Base-by-base conservation (phyloP, 2,888 invertebrate species). In the Orthonychiurus folsomi region DNA sequence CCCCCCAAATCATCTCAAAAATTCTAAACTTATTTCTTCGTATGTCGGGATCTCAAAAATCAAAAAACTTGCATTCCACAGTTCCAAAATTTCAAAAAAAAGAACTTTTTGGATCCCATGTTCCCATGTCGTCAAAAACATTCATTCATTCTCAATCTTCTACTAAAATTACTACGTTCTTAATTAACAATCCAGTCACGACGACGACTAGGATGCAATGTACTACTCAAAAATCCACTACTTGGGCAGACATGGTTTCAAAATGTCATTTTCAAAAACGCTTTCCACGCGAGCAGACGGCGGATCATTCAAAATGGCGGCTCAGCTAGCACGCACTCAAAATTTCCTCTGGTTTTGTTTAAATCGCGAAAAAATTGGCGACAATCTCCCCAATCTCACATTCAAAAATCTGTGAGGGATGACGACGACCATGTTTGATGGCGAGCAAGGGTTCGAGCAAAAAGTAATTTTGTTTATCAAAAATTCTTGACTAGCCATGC, bases 401-500 rank as follows among this genome's bases (percentile, higher is more conserved):
- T 37, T 37, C 37, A 37, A 37, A 37, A 37, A 37, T 37, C 15
- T 37, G 37, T 37, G 37, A 37, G 37, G 37, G n/a, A n/a, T n/a
- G n/a, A n/a, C n/a, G n/a, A n/a, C n/a, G n/a, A n/a, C n/a, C n/a
- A n/a, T n/a, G n/a, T n/a, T n/a, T n/a, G n/a, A n/a, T n/a, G 15
- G 37, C 37, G 15, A 37, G 37, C 37, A 15, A n/a, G 37, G 37
- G 37, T 9, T 37, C 37, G 9, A 37, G 37, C 15, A 37, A 37
- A 37, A 15, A 9, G 15, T 5, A 37, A 25, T 59, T 50, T 20
- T 23, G 21, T 57, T 47, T 47, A 12, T 57, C 59, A 59, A 59
- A 59, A 59, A 59, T 21, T 55, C 15, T 20, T 3, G 28, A 5
- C 24, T n/a, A n/a, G 37, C 15, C 37, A 37, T 37, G 37, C 37